Evolutionary conservation across 1,140 invertebrate genomes (phyloP), one percentile per base, ranked within the genome.

Genomic region (Bombus pascuorum): DNA sequence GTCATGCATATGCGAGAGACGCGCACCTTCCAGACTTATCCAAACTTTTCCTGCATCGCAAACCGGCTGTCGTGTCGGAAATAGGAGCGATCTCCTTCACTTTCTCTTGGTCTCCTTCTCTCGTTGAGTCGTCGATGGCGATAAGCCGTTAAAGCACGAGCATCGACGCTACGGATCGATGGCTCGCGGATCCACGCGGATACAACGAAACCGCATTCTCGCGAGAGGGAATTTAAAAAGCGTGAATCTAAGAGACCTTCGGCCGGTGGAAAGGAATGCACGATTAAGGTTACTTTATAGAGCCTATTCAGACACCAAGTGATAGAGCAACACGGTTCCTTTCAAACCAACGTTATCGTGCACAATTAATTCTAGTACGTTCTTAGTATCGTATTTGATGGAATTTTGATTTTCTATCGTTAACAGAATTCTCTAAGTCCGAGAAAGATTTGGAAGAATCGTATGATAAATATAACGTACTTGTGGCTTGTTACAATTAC

Each of bases 191-290:
- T 75, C 42, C 32, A 25, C 18, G 34, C 22, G 57, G 18, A 73
- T 82, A 82, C 57, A 82, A 66, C 57, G 74, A 42, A 84, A 77
- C 75, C 28, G 66, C 82, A 71, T 78, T 84, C 65, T 18, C 53
- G 37, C 15, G 13, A n/a, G 5, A 25, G 8, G 53, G 5, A 18
- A 39, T 74, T 47, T 44, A 47, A 47, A 47, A 18, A 10, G 9
- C 47, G 34, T 13, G 82, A 78, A 83, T 83, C 72, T 79, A 71
- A 73, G 47, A 44, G 47, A 15, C 62, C 34, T 18, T 34, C 65
- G 65, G 18, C 22, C 32, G 15, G 6, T 22, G 65, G 65, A 4
- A 34, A 34, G 32, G n/a, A 32, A 32, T 22, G 15, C 34, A 3
- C 32, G 66, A 18, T 62, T 28, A 62, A 12, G 59, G 59, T 28